A percentile compares a stretch with the other conserved stretches of the same genome.
Evolutionary conservation across 2,113 vertebrate species (phyloP).

Genomic region (Muntiacus reevesi): DNA sequence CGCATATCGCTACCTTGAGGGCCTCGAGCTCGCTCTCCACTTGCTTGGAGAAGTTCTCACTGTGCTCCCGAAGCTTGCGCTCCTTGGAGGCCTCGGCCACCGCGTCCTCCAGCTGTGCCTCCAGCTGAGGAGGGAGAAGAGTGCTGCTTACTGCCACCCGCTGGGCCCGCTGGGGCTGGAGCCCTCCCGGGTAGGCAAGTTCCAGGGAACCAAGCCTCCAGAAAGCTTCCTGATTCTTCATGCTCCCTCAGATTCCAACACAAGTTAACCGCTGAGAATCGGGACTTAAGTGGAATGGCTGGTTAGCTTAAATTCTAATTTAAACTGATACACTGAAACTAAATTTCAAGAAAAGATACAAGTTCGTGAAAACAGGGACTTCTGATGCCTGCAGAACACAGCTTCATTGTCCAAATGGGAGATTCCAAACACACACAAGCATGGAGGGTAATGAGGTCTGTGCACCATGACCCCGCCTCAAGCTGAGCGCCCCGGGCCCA

Average conservation of each 20-base stretch:
- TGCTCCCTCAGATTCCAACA: neutral
- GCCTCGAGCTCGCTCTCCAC: slow-evolving; percentile 92
- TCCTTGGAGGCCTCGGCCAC: slow-evolving; percentile 93
- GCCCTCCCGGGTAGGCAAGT: neutral
- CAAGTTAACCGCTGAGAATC: neutral
- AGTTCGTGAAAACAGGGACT: neutral
- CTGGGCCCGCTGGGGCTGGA: neutral
- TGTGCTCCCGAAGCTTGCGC: slow-evolving; percentile 94
- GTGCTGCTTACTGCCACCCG: neutral
- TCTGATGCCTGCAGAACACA: accelerated
- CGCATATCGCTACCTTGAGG: slow-evolving; percentile 85
- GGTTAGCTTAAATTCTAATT: neutral
- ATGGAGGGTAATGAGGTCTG: accelerated
- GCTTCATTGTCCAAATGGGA: neutral
- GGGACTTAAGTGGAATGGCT: neutral
- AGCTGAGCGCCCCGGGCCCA: neutral
- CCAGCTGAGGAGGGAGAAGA: slow-evolving; percentile 83
- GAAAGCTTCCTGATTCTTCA: neutral
- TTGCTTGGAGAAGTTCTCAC: slow-evolving; percentile 92
- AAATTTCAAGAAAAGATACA: neutral
- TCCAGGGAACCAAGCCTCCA: accelerated
- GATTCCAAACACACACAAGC: accelerated
- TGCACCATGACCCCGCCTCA: accelerated
- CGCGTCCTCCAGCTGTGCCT: slow-evolving; percentile 90
- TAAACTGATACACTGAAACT: neutral